A percentile compares a stretch with the other conserved stretches of the same genome.
Evolutionary conservation across 1,140 invertebrate genomes (phyloP).

Genomic region (Cryptotermes secundus): DNA sequence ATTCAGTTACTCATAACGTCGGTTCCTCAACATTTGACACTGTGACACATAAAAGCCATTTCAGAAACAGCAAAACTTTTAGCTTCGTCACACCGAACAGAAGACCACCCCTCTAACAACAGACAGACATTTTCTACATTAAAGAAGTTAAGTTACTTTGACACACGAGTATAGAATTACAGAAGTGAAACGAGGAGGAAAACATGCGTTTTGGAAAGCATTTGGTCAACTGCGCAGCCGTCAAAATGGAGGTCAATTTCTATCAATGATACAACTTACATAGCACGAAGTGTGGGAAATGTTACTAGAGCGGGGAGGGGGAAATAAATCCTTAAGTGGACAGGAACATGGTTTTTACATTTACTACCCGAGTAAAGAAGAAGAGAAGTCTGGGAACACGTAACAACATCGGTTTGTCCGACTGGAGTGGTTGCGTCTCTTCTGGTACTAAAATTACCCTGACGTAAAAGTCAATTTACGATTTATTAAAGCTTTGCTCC

Average conservation of each 20-base stretch:
- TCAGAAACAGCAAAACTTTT: neutral
- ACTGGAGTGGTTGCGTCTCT: neutral
- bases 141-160: neutral
- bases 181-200: neutral
- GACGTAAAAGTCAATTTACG: neutral
- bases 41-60: neutral
- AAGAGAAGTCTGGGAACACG: too few relatives aligned
- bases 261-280: constrained; percentile 3
- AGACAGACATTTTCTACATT: neutral
- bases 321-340: neutral
- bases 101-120: neutral
- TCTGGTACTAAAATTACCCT: neutral
- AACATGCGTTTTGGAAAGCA: neutral
- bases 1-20: too few relatives aligned
- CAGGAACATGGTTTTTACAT: neutral
- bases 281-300: neutral
- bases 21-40: too few relatives aligned
- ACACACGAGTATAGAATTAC: neutral
- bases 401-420: neutral
- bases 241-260: neutral
- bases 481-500: neutral
- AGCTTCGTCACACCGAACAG: neutral
- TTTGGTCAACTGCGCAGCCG: neutral
- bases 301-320: neutral
- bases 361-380: neutral